Percentiles rank a stretch among this genome's conserved stretches.
Evolutionary conservation across 1,140 invertebrate genomes (phyloP).

Genomic region (Magallana angulata): DNA sequence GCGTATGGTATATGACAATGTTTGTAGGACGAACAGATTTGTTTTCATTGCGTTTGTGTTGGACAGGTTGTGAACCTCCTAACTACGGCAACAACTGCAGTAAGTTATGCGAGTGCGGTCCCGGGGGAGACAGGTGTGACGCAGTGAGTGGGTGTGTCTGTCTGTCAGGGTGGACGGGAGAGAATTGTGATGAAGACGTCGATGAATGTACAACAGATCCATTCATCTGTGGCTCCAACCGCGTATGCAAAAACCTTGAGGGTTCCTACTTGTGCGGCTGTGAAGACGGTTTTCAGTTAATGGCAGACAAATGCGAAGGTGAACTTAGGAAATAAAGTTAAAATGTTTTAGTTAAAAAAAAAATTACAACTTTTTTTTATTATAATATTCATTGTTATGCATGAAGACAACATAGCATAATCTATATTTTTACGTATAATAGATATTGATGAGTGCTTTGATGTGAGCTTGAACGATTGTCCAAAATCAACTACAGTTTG

Average conservation of each 20-base stretch:
- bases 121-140: constrained; percentile 55
- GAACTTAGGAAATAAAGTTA: no score
- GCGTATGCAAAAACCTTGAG: constrained; percentile 54
- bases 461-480: not conserved
- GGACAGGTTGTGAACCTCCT: constrained; percentile 57
- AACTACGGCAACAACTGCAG: constrained; percentile 61
- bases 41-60: not conserved
- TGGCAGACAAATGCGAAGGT: constrained; percentile 46
- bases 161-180: constrained; percentile 63
- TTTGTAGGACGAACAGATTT: not conserved
- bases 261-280: constrained; percentile 59
- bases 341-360: no score
- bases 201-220: constrained; percentile 59
- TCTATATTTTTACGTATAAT: constrained; percentile 38
- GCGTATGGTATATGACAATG: not conserved
- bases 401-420: not conserved
- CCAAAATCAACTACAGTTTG: constrained; percentile 35
- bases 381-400: no score
- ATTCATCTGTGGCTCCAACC: constrained; percentile 38
- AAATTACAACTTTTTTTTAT: no score
- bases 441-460: constrained; percentile 9
- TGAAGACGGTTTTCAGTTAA: constrained; percentile 44
- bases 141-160: constrained; percentile 65
- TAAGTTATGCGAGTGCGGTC: constrained; percentile 60
- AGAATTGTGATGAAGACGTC: constrained; percentile 63